These are phyloP conservation scores for Chauna torquata DNA, from an alignment of 2,113 vertebrate species.

Conservation along the genomic window DNA sequence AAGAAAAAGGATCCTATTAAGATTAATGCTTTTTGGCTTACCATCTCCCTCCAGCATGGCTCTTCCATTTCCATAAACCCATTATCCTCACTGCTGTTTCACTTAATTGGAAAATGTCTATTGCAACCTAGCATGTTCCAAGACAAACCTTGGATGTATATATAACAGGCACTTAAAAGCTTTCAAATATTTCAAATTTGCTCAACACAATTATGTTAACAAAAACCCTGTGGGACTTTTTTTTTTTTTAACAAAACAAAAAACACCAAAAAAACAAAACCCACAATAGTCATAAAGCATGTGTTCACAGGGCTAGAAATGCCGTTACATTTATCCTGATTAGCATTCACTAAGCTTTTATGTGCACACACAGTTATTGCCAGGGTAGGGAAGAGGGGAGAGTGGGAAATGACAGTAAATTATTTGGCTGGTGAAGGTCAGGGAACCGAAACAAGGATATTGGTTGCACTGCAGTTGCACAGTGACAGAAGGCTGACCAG, in stretches of 20 bases:
- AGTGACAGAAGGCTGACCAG: background rate
- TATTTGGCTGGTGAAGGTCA: conserved; percentile 34
- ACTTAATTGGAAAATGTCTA: conserved; percentile 63
- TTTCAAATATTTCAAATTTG: conserved; percentile 70
- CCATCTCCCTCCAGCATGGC: conserved; percentile 56
- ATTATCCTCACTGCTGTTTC: conserved; percentile 60
- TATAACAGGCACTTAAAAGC: conserved; percentile 52
- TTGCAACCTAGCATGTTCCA: conserved; percentile 29
- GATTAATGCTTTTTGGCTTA: conserved; percentile 69
- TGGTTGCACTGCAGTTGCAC: background rate
- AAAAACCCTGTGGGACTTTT: conserved; percentile 25
- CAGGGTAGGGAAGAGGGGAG: background rate
- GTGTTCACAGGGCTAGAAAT: conserved; percentile 40
- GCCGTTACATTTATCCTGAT: conserved; percentile 45
- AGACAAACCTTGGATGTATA: conserved; percentile 37
- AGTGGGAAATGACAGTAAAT: background rate
- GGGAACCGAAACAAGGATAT: background rate
- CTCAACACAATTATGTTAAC: conserved; percentile 57
- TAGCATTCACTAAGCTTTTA: conserved; percentile 57
- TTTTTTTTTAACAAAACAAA: background rate
- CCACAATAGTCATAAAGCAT: conserved; percentile 27
- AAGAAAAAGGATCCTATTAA: conserved; percentile 62
- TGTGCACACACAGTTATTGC: conserved; percentile 19
- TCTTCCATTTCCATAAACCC: conserved; percentile 73
- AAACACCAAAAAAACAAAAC: background rate